Base-by-base conservation (phyloP, 2,797 vertebrate genomes). In the Acanthurus lineatus region DNA sequence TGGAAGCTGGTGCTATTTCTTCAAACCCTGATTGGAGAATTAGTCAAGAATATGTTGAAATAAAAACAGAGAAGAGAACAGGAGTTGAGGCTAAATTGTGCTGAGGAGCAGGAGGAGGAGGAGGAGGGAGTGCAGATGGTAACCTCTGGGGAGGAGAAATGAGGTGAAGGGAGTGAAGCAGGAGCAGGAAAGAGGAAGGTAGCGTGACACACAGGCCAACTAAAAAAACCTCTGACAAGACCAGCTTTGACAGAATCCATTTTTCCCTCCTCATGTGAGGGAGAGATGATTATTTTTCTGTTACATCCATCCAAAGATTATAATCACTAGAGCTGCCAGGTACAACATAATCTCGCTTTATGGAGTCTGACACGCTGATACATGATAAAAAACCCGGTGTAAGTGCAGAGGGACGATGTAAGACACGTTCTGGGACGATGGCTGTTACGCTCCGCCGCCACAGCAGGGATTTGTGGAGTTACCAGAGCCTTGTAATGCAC, bases 81-180 rank as follows among this genome's bases (percentile, higher is more conserved):
- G 75, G 25, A 77, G 67, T 48, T 60, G 66, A 52, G 65, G 58
- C 69, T 73, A 44, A 69, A 76, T 73, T 66, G 82, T 79, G 62
- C 45, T 2, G 49, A 66, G 58, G 71, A 60, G 60, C 69, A 67
- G 51, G 71, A 9, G 54, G 62, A 32, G 48, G 69, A 32, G 48
- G 66, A 62, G 60, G 51, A 4, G 68, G 22, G 54, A 22, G 80
- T 79, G 86, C 75, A 83, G 85, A 84, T 58, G 83, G 81, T 64
- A 86, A 92, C 82, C 89, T 90, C 85, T 86, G 70, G 87, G 85
- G 89, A 89, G 56, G 74, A 84, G 76, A 84, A 86, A 79, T 61
- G 83, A 89, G 86, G 86, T 86, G 81, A 79, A 72, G 81, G 79
- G 79, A 80, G 84, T 69, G 74, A 85, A 83, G 82, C 79, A 79